phyloP scores from a whole-genome alignment of 2,113 vertebrate genomes.

The Mastomys natalensis region DNA sequence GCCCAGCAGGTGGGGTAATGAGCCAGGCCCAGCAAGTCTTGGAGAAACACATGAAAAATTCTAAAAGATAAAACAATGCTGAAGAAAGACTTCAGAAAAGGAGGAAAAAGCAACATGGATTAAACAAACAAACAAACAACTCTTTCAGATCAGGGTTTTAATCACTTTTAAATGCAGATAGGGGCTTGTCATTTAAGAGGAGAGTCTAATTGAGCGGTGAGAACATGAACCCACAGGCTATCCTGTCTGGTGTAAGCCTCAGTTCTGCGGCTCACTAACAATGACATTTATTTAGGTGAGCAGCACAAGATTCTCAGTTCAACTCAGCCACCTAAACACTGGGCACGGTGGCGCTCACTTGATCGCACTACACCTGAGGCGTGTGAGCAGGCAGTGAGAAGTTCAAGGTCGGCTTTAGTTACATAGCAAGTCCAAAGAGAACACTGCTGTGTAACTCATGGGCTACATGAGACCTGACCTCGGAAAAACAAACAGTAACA shows the following conservation, averaged over 20 bases:
- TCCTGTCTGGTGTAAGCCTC: not conserved
- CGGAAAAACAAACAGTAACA: not conserved
- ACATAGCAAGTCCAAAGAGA: not conserved
- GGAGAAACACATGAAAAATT: too few species aligned
- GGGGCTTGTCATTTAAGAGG: not conserved
- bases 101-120: not conserved
- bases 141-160: not conserved
- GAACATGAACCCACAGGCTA: not conserved
- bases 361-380: too few species aligned
- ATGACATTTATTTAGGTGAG: not conserved
- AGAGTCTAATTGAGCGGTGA: not conserved
- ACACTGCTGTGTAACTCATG: too few species aligned
- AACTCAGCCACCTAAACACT: too few species aligned
- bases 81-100: not conserved
- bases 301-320: too few species aligned
- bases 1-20: too few species aligned
- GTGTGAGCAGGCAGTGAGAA: not conserved
- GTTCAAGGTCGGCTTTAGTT: not conserved
- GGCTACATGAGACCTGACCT: too few species aligned
- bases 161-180: not conserved
- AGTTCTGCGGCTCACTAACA: not conserved
- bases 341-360: too few species aligned
- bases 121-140: too few species aligned
- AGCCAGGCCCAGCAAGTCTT: too few species aligned
- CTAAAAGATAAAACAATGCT: too few species aligned